Percentiles rank a stretch among this genome's conserved stretches.
Evolutionary conservation across 1,140 invertebrate genomes (phyloP).

Genomic region (Sitophilus oryzae): DNA sequence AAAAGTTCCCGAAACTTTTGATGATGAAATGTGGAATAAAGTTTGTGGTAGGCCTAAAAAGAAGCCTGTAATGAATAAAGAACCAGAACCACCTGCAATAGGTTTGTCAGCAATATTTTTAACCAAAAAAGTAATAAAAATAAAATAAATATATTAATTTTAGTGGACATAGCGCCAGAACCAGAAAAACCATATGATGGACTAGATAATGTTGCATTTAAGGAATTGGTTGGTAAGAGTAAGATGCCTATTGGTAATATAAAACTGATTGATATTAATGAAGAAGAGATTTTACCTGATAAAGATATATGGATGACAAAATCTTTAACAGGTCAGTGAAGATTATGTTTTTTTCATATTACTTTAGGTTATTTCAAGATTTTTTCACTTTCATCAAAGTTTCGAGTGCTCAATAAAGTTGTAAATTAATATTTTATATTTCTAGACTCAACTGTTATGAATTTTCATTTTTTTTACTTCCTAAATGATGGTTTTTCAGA

Average conservation of each 20-base stretch:
- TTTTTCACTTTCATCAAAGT: no score
- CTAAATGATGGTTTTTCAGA: no score
- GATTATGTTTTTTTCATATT: neutral
- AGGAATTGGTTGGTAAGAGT: slow-evolving; percentile 34
- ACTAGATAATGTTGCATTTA: slow-evolving; percentile 40
- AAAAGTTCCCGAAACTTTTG: slow-evolving; percentile 37
- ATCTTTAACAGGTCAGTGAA: slow-evolving; percentile 53
- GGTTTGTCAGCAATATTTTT: no score
- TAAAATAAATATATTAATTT: neutral
- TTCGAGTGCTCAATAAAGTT: no score
- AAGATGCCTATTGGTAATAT: slow-evolving; percentile 32
- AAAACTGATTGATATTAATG: slow-evolving; percentile 66
- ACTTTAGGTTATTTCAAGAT: no score
- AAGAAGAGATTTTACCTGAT: slow-evolving; percentile 74
- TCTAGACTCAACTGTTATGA: no score
- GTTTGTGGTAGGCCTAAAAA: slow-evolving; percentile 35
- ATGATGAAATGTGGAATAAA: slow-evolving; percentile 41
- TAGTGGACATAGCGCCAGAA: slow-evolving; percentile 35
- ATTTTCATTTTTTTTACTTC: no score
- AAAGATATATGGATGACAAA: slow-evolving; percentile 76
- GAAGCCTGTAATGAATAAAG: slow-evolving; percentile 8
- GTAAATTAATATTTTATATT: no score
- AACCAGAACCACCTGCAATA: no score
- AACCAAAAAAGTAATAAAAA: slow-evolving; percentile 1
- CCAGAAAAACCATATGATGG: slow-evolving; percentile 39